Base-by-base conservation (phyloP, 1,140 invertebrate genomes). In the Ridgeia piscesae region DNA sequence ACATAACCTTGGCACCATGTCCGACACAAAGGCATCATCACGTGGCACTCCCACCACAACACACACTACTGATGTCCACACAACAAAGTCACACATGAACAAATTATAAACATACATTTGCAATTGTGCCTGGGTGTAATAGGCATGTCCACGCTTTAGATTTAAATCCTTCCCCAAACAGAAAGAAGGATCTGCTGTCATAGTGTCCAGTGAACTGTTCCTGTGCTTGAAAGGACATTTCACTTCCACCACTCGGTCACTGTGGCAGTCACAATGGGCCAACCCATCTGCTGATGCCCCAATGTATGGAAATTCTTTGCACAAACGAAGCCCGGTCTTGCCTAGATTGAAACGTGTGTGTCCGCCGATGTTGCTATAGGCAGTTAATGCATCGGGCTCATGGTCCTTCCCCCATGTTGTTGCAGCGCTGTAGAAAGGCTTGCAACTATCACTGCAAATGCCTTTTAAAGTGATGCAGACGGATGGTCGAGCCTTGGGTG, bases 131-230 rank as follows among this genome's bases (percentile, higher is more conserved):
- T 90, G 89, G 89, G 89, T n/a, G 21, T 90, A 90, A 33, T 90
- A 90, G 11, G 89, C 89, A n/a, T 90, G 31, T 90, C 89, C 31
- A 90, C 89, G 35, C 33, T 9, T 90, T 1, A 90, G 17, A n/a
- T n/a, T 90, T 90, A 90, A 27, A n/a, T 90, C 89, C 89, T 35
- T 90, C n/a, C n/a, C 89, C 89, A 90, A 90, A 33, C 89, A 90
- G 35, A 90, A 90, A 90, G 89, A 31, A 90, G 89, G 89, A 90
- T 90, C 89, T n/a, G 89, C 89, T 33, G 14, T 90, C 89, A 90
- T 90, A 1, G n/a, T 33, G 14, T 90, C 89, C n/a, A 31, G 89
- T 90, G 89, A 31, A n/a, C 89, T 90, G 89, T 90, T 33, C 35
- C 89, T 17, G 31, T 90, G 89, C 33, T 34, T 90, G 21, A 31